These are phyloP conservation scores for Furcula furcula DNA, from an alignment of 2,888 invertebrate species.

Conservation along the genomic window DNA sequence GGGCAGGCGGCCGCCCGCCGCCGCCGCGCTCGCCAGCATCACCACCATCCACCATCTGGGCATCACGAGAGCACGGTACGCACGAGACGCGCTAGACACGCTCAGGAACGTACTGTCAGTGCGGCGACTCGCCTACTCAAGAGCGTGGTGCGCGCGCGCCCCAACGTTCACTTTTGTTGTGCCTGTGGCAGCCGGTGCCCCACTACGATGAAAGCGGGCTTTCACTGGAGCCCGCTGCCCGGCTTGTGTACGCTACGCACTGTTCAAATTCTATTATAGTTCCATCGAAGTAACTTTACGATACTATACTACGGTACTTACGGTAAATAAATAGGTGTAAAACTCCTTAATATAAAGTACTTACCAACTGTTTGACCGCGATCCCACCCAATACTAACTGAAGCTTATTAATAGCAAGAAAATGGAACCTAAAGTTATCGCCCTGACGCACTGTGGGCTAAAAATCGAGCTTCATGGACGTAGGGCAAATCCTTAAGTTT, in stretches of 20 bases:
- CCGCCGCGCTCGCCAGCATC: constrained; percentile 61
- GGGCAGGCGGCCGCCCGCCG: constrained; percentile 69
- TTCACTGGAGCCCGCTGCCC: constrained; percentile 56
- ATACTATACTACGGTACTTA: too few relatives aligned
- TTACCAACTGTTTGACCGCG: too few relatives aligned
- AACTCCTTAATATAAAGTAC: too few relatives aligned
- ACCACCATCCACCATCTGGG: constrained; percentile 68
- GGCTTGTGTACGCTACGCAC: constrained; percentile 16
- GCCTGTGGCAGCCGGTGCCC: constrained; percentile 53
- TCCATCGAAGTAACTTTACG: too few relatives aligned
- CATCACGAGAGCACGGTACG: constrained; percentile 59
- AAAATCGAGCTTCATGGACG: too few relatives aligned
- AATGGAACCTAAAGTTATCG: too few relatives aligned
- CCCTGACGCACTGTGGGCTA: too few relatives aligned
- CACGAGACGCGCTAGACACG: constrained; percentile 58
- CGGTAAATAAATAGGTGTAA: too few relatives aligned
- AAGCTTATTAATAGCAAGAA: too few relatives aligned
- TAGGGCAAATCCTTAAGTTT: too few relatives aligned
- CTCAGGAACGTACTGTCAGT: constrained; percentile 60
- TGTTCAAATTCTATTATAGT: constrained; percentile 1
- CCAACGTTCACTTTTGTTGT: constrained; percentile 73
- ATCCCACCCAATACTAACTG: too few relatives aligned
- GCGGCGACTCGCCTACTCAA: constrained; percentile 53
- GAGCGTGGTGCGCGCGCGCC: constrained; percentile 53
- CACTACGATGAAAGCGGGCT: constrained; percentile 76